Percentiles rank a stretch among this genome's conserved stretches.
Conservation (phyloP, 2,797 vertebrate species). For the Erethizon dorsatum region DNA sequence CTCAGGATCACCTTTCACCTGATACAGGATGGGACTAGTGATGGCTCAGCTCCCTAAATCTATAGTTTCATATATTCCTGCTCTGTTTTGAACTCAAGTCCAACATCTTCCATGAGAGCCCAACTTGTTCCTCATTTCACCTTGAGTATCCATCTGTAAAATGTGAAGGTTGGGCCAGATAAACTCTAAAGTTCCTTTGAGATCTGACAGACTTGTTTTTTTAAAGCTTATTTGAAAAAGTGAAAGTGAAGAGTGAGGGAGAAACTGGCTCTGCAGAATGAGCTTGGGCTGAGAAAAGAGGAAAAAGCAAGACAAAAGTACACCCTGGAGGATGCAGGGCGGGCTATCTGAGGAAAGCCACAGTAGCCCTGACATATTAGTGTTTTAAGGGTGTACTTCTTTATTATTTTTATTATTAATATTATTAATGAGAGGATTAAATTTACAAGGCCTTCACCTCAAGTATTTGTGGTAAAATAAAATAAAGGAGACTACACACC, state of each 20-base stretch:
- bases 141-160: conserved; percentile 22
- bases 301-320: neutral
- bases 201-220: neutral
- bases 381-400: neutral
- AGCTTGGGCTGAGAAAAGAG: neutral
- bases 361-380: neutral
- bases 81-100: neutral
- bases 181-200: conserved; percentile 13
- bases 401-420: neutral
- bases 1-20: neutral
- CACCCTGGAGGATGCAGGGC: neutral
- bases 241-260: neutral
- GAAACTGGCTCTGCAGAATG: neutral
- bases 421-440: neutral
- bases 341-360: neutral
- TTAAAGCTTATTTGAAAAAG: neutral
- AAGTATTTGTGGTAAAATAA: conserved; percentile 39
- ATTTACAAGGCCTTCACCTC: neutral
- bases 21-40: neutral
- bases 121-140: neutral
- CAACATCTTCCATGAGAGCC: neutral
- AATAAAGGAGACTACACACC: neutral
- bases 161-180: neutral
- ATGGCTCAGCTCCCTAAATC: neutral
- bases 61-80: conserved; percentile 25